Evolutionary conservation across 2,113 vertebrate species (phyloP), one percentile per base, ranked within the genome.

Genomic region (Lathamus discolor): DNA sequence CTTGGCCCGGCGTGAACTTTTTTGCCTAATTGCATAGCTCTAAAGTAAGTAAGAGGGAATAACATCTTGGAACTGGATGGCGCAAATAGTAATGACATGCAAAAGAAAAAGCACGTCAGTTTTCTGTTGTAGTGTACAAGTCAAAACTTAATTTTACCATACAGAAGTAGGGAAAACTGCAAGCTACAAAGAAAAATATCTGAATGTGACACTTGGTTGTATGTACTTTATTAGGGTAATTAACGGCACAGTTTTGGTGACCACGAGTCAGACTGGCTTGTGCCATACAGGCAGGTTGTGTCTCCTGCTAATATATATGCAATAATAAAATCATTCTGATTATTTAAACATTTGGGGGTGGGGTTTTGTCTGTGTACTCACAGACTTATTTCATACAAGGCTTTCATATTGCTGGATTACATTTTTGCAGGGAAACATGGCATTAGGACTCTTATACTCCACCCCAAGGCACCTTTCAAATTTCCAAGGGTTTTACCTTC

Each of bases 401-500:
- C 25, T 80, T 76, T 73, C 19, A 9, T 54, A 23, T 15, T 49
- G 9, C 13, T 64, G 9, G 39, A 17, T 24, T 68, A 29, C 37
- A 22, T 48, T 77, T n/a, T 10, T 84, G n/a, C 3, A 24, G 16
- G 7, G 17, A 9, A 27, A 25, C 0, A 1, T 8, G 1, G 0
- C 0, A 8, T 59, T 17, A 27, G 19, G 37, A 49, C 13, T 10
- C 11, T 28, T 25, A 69, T 54, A 19, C 64, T 23, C 7, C 16
- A 23, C 7, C 4, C 13, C 7, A 63, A 17, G 12, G 46, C 7
- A 2, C 3, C 14, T 67, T 87, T 48, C 7, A 27, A 18, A 31
- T 62, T 83, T 74, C 12, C 12, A 22, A 44, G 75, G 44, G 12
- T 31, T 9, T 1, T 44, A 5, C 43, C 23, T 57, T 66, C 28